These are phyloP conservation scores for Schizothorax lantsangensis DNA, from an alignment of 2,797 vertebrate species.

Conservation along the genomic window DNA sequence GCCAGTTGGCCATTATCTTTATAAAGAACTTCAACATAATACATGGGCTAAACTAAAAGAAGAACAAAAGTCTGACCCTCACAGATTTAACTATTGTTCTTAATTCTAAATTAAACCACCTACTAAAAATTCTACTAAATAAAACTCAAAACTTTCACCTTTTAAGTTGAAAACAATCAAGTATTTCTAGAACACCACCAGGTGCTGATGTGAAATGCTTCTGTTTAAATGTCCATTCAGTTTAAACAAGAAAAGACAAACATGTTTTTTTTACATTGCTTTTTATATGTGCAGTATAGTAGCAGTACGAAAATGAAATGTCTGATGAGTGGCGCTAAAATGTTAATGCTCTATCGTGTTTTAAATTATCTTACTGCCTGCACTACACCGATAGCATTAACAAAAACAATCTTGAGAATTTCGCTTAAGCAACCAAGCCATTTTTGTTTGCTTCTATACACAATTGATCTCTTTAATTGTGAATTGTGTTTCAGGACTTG, in stretches of 20 bases:
- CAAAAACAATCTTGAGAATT: too few species aligned
- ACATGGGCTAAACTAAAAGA: neutral
- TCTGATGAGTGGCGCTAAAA: too few species aligned
- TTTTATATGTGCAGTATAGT: neutral
- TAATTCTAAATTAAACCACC: neutral
- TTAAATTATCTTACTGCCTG: too few species aligned
- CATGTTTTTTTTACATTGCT: neutral
- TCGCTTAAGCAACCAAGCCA: too few species aligned
- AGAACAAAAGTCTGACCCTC: neutral
- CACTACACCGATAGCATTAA: too few species aligned
- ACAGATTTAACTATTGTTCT: neutral
- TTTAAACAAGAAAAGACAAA: neutral
- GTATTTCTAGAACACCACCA: neutral
- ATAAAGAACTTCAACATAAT: neutral
- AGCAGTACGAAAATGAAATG: too few species aligned
- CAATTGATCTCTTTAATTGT: neutral
- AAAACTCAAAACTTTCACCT: neutral
- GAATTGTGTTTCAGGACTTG: neutral
- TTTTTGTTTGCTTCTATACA: neutral
- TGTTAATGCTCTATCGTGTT: too few species aligned
- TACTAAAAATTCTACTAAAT: neutral
- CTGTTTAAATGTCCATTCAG: too few species aligned
- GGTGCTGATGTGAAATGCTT: neutral
- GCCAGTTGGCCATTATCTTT: neutral
- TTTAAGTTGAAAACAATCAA: neutral